Conservation (phyloP, 2,113 vertebrate genomes). For the Enhydra lutris region DNA sequence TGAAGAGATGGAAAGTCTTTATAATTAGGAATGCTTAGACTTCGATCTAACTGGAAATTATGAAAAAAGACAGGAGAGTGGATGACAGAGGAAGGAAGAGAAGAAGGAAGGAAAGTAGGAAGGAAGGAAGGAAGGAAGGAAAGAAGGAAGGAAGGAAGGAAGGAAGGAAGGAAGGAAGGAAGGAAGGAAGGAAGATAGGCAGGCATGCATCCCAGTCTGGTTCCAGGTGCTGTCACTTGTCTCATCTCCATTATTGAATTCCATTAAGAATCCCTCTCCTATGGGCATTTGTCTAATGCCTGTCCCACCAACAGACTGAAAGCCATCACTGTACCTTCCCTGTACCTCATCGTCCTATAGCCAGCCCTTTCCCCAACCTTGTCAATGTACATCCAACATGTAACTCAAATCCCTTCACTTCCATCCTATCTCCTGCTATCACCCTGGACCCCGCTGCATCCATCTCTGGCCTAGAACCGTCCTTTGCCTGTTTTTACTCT, state of each 20-base stretch:
- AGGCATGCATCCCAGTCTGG: not conserved
- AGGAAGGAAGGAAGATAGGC: not conserved
- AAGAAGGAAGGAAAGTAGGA: accelerated
- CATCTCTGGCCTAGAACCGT: not conserved
- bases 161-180: accelerated
- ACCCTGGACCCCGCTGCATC: not conserved
- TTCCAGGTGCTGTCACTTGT: not conserved
- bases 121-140: accelerated
- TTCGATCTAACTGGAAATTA: not conserved
- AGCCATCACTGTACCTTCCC: not conserved
- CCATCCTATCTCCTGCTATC: not conserved
- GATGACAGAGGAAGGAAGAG: not conserved
- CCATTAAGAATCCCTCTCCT: not conserved
- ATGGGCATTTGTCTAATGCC: not conserved
- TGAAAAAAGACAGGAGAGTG: not conserved
- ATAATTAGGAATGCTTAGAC: not conserved
- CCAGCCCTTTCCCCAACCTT: not conserved
- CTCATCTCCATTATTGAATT: not conserved
- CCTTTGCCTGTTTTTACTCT: not conserved
- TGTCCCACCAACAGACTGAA: not conserved
- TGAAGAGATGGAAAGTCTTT: not conserved
- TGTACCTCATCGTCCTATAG: not conserved
- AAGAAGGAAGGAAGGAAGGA: no score
- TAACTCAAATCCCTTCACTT: not conserved
- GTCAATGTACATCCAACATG: not conserved